Evolutionary conservation across 2,888 invertebrate genomes (phyloP).

Genomic region (Proisotoma minuta): DNA sequence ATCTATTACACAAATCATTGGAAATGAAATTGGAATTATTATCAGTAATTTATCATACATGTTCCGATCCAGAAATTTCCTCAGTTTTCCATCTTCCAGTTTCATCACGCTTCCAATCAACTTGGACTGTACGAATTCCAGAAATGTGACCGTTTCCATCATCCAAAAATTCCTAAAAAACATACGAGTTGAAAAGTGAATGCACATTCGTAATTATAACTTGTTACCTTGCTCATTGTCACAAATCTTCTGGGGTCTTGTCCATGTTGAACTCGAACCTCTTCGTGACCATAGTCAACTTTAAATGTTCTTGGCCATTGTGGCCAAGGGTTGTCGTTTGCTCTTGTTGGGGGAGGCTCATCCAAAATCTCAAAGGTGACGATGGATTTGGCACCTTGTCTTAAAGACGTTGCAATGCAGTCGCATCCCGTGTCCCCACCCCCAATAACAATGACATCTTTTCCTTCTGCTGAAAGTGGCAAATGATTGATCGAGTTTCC

Average conservation of each 20-base stretch:
- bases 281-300: conserved; percentile 97
- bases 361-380: conserved; percentile 97
- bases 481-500: conserved; percentile 58
- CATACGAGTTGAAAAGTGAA: conserved; percentile 9
- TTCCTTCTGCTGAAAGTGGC: conserved; percentile 78
- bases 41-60: conserved; percentile 50
- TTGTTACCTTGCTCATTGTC: conserved; percentile 74
- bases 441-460: conserved; percentile 88
- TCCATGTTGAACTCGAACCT: conserved; percentile 84
- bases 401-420: conserved; percentile 94
- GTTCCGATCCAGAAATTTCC: conserved; percentile 73
- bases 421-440: conserved; percentile 92
- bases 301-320: conserved; percentile 95
- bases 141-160: conserved; percentile 83
- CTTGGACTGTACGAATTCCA: conserved; percentile 83
- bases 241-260: conserved; percentile 89
- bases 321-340: conserved; percentile 95
- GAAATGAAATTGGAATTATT: background rate
- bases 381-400: conserved; percentile 84
- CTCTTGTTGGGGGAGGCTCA: conserved; percentile 74
- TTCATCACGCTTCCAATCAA: conserved; percentile 89
- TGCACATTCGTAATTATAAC: too few species aligned
- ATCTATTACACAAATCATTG: conserved; percentile 51
- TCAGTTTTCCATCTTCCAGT: conserved; percentile 88
- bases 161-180: conserved; percentile 72